A percentile compares a stretch with the other conserved stretches of the same genome.
These are phyloP conservation scores for Nudaria mundana DNA, from an alignment of 2,888 invertebrate species.

Conservation along the genomic window DNA sequence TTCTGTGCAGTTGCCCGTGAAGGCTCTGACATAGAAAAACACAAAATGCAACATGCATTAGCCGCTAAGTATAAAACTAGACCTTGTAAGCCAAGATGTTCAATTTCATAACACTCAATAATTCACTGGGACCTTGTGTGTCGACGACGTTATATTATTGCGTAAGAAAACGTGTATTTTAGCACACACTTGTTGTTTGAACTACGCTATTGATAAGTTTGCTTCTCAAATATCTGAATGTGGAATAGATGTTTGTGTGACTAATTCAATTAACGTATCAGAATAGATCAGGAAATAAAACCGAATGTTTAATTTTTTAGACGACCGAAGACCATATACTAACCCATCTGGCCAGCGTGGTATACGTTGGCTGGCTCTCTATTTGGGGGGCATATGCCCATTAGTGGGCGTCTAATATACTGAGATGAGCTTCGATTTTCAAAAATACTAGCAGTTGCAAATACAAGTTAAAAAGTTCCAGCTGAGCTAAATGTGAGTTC, in stretches of 20 bases:
- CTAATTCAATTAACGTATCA: background rate
- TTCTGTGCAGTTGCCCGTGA: background rate
- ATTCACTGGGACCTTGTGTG: conserved; percentile 34
- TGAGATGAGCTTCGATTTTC: too few species aligned
- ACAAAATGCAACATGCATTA: background rate
- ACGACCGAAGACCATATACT: too few species aligned
- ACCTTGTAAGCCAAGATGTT: conserved; percentile 33
- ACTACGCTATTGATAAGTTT: conserved; percentile 23
- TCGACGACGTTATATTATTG: conserved; percentile 22
- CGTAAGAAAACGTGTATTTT: conserved; percentile 29
- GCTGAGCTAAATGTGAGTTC: too few species aligned
- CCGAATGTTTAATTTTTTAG: too few species aligned
- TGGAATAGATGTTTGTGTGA: conserved; percentile 30
- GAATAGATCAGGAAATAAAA: background rate
- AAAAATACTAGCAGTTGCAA: too few species aligned
- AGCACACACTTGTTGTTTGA: conserved; percentile 28
- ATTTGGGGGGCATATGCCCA: too few species aligned
- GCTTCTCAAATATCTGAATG: conserved; percentile 19
- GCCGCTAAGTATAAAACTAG: conserved; percentile 11
- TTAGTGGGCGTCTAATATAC: too few species aligned
- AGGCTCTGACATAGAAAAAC: background rate
- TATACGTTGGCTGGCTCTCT: too few species aligned
- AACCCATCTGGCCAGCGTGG: too few species aligned
- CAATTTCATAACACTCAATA: conserved; percentile 34
- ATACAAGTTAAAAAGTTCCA: too few species aligned